These are phyloP conservation scores for Mastomys coucha DNA, from an alignment of 2,113 vertebrate species.

Conservation along the genomic window DNA sequence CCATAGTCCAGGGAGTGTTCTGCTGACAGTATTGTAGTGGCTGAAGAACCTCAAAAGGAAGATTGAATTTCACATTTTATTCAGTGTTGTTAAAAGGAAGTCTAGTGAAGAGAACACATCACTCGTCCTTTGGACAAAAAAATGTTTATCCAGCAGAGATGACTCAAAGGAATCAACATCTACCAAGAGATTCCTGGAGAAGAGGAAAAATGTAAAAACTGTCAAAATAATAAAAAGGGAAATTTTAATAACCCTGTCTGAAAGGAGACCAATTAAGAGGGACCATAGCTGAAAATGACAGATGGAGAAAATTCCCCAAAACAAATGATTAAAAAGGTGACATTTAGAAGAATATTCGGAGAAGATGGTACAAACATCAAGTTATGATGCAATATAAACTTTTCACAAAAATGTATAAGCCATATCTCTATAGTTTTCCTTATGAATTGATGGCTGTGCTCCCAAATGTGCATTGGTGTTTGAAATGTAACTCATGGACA, in stretches of 20 bases:
- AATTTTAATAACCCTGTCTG: neutral
- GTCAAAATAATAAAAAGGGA: neutral
- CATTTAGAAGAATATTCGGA: neutral
- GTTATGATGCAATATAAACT: neutral
- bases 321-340: neutral
- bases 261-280: neutral
- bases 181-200: neutral
- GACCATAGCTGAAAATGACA: neutral
- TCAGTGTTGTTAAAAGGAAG: neutral
- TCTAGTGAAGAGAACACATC: neutral
- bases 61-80: constrained; percentile 39
- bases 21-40: neutral
- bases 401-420: neutral
- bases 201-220: neutral
- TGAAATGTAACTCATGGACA: neutral
- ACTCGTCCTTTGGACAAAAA: neutral
- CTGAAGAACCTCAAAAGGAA: neutral
- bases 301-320: constrained; percentile 31
- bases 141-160: neutral
- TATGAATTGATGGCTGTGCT: neutral
- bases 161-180: neutral
- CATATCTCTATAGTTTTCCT: neutral
- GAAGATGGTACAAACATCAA: neutral
- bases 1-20: neutral
- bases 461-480: neutral